Evolutionary conservation across 2,797 vertebrate species (phyloP).

Genomic region (Potorous gilbertii): DNA sequence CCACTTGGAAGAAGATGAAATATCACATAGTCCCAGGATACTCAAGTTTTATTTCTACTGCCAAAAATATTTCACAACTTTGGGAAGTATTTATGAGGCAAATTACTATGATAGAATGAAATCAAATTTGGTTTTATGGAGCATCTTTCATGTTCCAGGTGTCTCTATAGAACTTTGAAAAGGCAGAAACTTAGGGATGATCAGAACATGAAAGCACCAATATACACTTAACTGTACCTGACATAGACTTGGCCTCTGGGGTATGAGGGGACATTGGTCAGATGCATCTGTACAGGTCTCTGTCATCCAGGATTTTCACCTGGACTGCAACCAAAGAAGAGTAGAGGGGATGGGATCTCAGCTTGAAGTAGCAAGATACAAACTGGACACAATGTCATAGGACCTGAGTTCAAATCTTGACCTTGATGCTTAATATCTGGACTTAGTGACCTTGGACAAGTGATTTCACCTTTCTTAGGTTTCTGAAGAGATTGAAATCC

Average conservation of each 20-base stretch:
- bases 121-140: conserved; percentile 75
- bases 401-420: background rate
- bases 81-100: conserved; percentile 75
- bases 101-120: conserved; percentile 73
- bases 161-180: conserved; percentile 56
- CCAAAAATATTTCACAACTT: conserved; percentile 68
- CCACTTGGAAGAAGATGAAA: conserved; percentile 76
- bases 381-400: background rate
- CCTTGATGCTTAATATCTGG: background rate
- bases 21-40: conserved; percentile 64
- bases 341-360: background rate
- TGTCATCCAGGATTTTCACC: background rate
- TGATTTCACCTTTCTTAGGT: background rate
- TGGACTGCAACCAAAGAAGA: background rate
- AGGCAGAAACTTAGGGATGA: background rate
- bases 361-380: background rate
- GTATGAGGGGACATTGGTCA: rapidly evolving
- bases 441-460: background rate
- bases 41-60: conserved; percentile 62
- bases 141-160: conserved; percentile 60
- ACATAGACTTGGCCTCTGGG: background rate
- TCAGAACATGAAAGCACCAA: conserved; percentile 42
- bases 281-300: background rate
- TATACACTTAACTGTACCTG: conserved; percentile 13
- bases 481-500: background rate